Percentiles rank a stretch among this genome's conserved stretches.
Evolutionary conservation across 2,797 vertebrate species (phyloP).

Genomic region (Amblyraja radiata): DNA sequence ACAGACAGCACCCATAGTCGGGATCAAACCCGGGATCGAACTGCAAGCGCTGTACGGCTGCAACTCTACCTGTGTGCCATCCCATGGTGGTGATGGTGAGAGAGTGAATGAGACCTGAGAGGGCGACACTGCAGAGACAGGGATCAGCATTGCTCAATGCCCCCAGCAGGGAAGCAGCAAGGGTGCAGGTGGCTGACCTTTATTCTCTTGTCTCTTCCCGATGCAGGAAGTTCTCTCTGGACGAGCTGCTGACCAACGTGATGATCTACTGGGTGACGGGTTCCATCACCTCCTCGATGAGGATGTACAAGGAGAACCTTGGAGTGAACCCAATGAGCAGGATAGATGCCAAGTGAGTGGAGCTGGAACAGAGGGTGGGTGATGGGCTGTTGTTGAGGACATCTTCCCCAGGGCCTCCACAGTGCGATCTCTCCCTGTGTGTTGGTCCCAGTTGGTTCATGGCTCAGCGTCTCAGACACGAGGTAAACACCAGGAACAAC

Average conservation of each 20-base stretch:
- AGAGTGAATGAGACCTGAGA: too few species aligned
- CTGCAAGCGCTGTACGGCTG: too few species aligned
- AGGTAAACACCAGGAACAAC: too few species aligned
- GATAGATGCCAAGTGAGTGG: slow-evolving; percentile 55
- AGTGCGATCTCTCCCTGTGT: too few species aligned
- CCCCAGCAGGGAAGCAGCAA: neutral
- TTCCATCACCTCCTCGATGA: slow-evolving; percentile 75
- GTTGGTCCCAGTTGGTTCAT: too few species aligned
- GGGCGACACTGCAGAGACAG: neutral
- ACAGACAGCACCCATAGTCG: too few species aligned
- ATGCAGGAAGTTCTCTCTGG: slow-evolving; percentile 70
- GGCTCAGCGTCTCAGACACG: too few species aligned
- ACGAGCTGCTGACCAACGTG: slow-evolving; percentile 75
- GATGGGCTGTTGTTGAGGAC: neutral
- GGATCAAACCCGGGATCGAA: too few species aligned
- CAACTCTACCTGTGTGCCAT: too few species aligned
- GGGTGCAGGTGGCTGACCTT: neutral
- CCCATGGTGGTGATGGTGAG: too few species aligned
- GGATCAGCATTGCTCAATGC: neutral
- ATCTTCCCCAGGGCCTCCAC: too few species aligned
- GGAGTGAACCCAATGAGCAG: slow-evolving; percentile 40
- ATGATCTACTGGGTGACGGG: slow-evolving; percentile 87
- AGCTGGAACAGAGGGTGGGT: neutral
- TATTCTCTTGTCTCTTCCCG: neutral
- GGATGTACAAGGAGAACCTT: slow-evolving; percentile 82